Evolutionary conservation across 2,888 invertebrate genomes (phyloP).

Genomic region (Thyatira batis): DNA sequence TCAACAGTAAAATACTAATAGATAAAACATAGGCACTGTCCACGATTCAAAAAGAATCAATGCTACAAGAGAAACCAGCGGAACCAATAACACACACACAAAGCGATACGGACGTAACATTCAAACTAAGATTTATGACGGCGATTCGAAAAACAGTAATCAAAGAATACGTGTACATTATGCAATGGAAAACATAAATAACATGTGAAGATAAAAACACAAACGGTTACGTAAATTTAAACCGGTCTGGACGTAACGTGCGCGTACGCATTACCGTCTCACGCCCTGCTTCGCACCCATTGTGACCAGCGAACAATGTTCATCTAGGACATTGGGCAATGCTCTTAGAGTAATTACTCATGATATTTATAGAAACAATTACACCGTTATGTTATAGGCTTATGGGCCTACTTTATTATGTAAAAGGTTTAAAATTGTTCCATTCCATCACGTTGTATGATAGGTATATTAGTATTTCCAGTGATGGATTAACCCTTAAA

Average conservation of each 20-base stretch:
- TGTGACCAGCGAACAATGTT: conserved; percentile 16
- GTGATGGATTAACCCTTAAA: too few relatives aligned
- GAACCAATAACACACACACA: not conserved
- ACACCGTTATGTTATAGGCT: too few relatives aligned
- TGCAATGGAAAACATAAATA: not conserved
- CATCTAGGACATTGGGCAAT: conserved; percentile 9
- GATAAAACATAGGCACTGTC: too few relatives aligned
- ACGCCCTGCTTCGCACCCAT: conserved; percentile 29
- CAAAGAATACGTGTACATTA: not conserved
- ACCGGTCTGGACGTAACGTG: not conserved
- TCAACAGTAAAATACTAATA: too few relatives aligned
- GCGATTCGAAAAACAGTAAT: not conserved
- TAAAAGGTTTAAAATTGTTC: too few relatives aligned
- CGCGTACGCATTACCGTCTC: conserved; percentile 8
- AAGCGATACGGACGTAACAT: not conserved
- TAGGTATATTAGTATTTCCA: too few relatives aligned
- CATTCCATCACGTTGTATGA: too few relatives aligned
- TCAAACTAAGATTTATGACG: not conserved
- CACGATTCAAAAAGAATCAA: too few relatives aligned
- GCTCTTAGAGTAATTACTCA: not conserved
- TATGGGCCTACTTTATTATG: too few relatives aligned
- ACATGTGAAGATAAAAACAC: not conserved
- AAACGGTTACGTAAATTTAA: not conserved
- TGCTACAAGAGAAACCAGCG: not conserved
- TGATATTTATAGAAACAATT: not conserved